Base-by-base conservation (phyloP, 2,888 invertebrate species). In the Eulithis testata region DNA sequence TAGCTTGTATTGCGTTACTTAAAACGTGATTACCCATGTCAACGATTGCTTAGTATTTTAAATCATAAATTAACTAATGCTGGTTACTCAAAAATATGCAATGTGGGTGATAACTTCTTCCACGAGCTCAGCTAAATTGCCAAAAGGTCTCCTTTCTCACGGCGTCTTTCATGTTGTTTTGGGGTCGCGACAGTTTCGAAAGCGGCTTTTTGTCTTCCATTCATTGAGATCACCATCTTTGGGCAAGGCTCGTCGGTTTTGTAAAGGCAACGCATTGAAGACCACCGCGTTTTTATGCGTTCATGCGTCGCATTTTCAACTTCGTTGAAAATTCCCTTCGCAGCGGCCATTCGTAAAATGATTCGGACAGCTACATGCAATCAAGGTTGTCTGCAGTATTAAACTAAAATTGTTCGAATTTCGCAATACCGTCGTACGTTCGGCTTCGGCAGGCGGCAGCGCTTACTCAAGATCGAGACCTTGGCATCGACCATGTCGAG, bases 401-500 rank as follows among this genome's bases (percentile, higher is more conserved):
- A 59, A 64, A 54, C 36, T 56, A 54, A 50, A 64, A 54, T 31
- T 11, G 52, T 49, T 47, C 21, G 31, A 62, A 55, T 50, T 60
- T 60, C 37, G 55, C 51, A 56, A 63, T 27, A 51, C 51, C 56
- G 49, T 57, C 52, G 60, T 27, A 66, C 60, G 58, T 64, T 68
- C 66, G 71, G 66, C 66, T 27, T 61, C 67, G 21, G 21, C 21
- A 21, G 21, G 45, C 64, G 55, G 53, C 68, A 59, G 9, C 43
- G 44, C 44, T 44, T 4, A 44, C n/a, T 44, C 44, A n/a, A 70
- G 8, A 50, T 71, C 67, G 65, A 65, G 83, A 80, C 86, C 84
- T 89, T 85, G 85, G 79, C 84, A 83, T 78, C 75, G 77, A 80
- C 81, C 77, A 58, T 51, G 55, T 55, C 61, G 65, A 40, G 56